Percentiles rank a stretch among this genome's conserved stretches.
Evolutionary conservation across 2,888 invertebrate genomes (phyloP).

Genomic region (Nymphalis urticae): DNA sequence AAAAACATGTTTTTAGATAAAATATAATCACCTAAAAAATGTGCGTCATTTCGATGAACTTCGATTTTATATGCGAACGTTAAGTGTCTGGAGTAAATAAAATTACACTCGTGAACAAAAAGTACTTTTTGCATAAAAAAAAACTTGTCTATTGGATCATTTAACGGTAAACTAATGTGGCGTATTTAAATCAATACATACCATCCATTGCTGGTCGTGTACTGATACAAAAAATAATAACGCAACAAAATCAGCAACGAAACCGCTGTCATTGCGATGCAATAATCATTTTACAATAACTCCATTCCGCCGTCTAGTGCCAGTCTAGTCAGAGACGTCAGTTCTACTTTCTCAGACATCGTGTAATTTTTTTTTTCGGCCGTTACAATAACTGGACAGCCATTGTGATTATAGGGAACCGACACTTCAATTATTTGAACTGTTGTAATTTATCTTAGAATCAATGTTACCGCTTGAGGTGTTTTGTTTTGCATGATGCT

Average conservation of each 20-base stretch:
- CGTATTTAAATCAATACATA: not conserved
- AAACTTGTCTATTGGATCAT: constrained; percentile 14
- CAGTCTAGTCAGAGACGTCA: constrained; percentile 74
- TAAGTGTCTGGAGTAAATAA: not conserved
- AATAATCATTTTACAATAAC: not conserved
- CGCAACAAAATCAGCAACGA: constrained; percentile 35
- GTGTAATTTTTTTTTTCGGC: constrained; percentile 59
- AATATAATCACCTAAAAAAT: too few species aligned
- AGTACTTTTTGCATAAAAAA: constrained; percentile 9
- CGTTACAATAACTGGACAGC: constrained; percentile 64
- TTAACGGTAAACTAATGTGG: constrained; percentile 14
- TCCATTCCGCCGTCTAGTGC: constrained; percentile 55
- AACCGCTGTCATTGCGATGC: not conserved
- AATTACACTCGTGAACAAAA: not conserved
- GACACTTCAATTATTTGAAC: constrained; percentile 62
- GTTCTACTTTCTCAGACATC: constrained; percentile 72
- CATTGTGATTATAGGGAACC: constrained; percentile 61
- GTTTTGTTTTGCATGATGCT: constrained; percentile 12
- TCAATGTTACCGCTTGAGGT: constrained; percentile 9
- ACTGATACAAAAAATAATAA: not conserved
- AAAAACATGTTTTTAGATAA: too few species aligned
- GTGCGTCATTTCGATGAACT: too few species aligned
- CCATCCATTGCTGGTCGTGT: constrained; percentile 2
- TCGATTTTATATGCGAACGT: too few species aligned
- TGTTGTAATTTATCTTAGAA: constrained; percentile 54